Evolutionary conservation across 2,888 invertebrate species (phyloP), one percentile per base, ranked within the genome.

Genomic region (Coenonympha arcania): DNA sequence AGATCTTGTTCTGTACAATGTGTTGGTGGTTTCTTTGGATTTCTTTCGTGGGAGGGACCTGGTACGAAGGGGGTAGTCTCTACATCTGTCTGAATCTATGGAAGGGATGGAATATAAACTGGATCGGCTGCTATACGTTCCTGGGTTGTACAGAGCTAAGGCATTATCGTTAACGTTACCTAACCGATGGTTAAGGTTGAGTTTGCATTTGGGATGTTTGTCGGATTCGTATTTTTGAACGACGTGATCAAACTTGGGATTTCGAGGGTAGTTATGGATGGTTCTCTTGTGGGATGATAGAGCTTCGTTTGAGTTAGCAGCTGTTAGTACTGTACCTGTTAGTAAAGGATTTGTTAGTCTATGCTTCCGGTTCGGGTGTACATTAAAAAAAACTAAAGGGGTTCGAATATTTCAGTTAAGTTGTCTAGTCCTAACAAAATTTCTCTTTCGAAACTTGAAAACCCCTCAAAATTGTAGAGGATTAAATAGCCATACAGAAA

Each of bases 71-170:
- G 55, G 62, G 33, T 65, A 71, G 3, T 83, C 78, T 52, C 61
- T 79, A 49, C 69, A 71, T 40, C 64, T 68, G 1, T 85, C 83
- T 74, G 76, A 82, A 47, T 86, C 86, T 49, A 84, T 61, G 0
- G 86, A 86, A 1, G 79, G 70, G 15, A 85, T 75, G 0, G 86
- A 85, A 22, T 65, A 64, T 1, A 83, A 55, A 50, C 85, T 86
- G 4, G 82, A 81, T 1, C 72, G 60, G 59, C 77, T 79, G 34
- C 77, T 78, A 1, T 61, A 46, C 18, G 62, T 61, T 2, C 70
- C 70, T 4, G 59, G 42, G 1, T 71, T 65, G 3, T 65, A 59
- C 6, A 64, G 5, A 6, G 62, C 63, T 2, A 65, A 15, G 28
- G 62, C 54, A n/a, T 61, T 59, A 44, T 55, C 42, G 22, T 59